These are phyloP conservation scores for Cyanistes caeruleus DNA, from an alignment of 2,113 vertebrate genomes.

Conservation along the genomic window DNA sequence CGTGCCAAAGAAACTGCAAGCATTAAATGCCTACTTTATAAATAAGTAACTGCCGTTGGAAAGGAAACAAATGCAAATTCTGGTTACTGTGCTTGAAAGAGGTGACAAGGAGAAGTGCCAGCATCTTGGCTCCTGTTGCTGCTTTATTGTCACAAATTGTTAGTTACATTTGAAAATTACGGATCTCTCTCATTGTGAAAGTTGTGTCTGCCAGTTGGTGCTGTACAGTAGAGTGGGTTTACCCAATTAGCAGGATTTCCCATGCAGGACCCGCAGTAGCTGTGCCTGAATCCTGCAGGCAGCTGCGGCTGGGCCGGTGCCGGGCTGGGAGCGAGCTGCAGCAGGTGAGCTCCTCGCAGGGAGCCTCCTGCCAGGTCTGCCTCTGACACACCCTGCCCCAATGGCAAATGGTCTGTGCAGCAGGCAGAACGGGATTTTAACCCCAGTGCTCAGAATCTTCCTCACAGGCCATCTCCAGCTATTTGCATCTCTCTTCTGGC, in stretches of 20 bases:
- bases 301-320: background rate
- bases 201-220: constrained; percentile 63
- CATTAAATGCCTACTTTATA: constrained; percentile 23
- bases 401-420: background rate
- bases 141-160: constrained; percentile 69
- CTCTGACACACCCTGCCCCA: background rate
- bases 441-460: background rate
- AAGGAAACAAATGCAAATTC: constrained; percentile 52
- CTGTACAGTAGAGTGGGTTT: constrained; percentile 41
- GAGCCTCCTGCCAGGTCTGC: background rate
- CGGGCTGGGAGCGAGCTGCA: background rate
- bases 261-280: constrained; percentile 32
- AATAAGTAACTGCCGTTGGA: constrained; percentile 51
- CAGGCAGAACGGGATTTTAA: background rate
- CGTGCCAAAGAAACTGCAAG: background rate
- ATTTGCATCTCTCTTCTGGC: background rate
- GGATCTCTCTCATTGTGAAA: constrained; percentile 35
- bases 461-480: background rate
- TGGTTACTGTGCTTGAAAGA: constrained; percentile 35
- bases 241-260: constrained; percentile 55
- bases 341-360: background rate
- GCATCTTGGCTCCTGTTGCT: constrained; percentile 45
- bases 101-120: constrained; percentile 50
- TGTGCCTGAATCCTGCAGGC: background rate
- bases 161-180: constrained; percentile 67